These are phyloP conservation scores for Tupiocoris notatus DNA, from an alignment of 2,888 invertebrate genomes.

Conservation along the genomic window DNA sequence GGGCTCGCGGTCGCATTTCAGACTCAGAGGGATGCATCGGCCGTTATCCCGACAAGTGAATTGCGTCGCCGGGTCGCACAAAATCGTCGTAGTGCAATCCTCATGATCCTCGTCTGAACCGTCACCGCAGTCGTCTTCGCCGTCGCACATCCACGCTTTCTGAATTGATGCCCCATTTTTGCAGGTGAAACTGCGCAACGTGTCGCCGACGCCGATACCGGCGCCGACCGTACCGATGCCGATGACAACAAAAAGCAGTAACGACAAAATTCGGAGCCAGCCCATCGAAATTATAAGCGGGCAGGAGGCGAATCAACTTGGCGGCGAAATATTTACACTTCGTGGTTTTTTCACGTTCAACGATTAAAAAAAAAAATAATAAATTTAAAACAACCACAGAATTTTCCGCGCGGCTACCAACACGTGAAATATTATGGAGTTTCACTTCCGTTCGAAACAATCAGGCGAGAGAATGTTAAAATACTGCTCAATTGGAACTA, in stretches of 20 bases:
- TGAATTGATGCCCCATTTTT: slow-evolving; percentile 73
- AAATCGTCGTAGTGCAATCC: slow-evolving; percentile 67
- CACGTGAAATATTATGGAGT: too few species aligned
- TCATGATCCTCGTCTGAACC: slow-evolving; percentile 74
- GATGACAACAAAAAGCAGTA: slow-evolving; percentile 11
- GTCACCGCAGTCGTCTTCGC: slow-evolving; percentile 75
- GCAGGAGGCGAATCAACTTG: neutral
- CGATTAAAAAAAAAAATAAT: too few species aligned
- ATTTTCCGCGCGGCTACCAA: too few species aligned
- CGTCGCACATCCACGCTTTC: slow-evolving; percentile 74
- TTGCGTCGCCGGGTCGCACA: slow-evolving; percentile 74
- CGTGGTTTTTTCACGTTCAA: too few species aligned
- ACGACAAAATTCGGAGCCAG: slow-evolving; percentile 17
- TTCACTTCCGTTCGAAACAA: too few species aligned
- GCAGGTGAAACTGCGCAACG: slow-evolving; percentile 62
- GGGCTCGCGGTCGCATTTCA: slow-evolving; percentile 31
- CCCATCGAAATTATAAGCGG: slow-evolving; percentile 22
- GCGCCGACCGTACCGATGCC: neutral
- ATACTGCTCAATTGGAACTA: too few species aligned
- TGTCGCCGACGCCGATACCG: neutral
- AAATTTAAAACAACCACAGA: too few species aligned
- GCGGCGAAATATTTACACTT: neutral
- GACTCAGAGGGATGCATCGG: slow-evolving; percentile 10
- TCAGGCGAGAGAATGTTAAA: too few species aligned
- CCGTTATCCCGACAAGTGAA: slow-evolving; percentile 76